phyloP scores from a whole-genome alignment of 2,113 vertebrate genomes.

The Lepisosteus osseus region DNA sequence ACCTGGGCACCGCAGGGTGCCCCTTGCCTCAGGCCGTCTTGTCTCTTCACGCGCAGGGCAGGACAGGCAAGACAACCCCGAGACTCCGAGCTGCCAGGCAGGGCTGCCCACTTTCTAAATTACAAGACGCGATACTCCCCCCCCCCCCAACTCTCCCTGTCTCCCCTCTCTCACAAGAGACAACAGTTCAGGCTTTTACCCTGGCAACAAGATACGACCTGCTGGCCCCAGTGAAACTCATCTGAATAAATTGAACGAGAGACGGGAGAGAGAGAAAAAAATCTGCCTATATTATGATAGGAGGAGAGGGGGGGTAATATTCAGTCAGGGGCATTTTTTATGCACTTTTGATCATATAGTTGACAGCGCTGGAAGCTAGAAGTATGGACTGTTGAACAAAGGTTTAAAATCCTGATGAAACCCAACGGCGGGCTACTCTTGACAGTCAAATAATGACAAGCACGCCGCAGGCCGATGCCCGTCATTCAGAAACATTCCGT shows the following conservation, averaged over 20 bases:
- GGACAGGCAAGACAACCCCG: constrained; percentile 46
- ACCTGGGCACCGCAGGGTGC: constrained; percentile 55
- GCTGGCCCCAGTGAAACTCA: constrained; percentile 68
- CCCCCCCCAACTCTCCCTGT: constrained; percentile 41
- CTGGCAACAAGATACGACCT: constrained; percentile 78
- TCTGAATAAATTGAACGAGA: constrained; percentile 73
- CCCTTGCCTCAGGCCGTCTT: constrained; percentile 29
- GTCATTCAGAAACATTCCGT: constrained; percentile 73
- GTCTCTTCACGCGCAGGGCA: background rate
- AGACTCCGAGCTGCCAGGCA: constrained; percentile 43
- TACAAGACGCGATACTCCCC: constrained; percentile 52
- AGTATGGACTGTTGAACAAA: constrained; percentile 88
- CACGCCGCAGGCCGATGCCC: constrained; percentile 78
- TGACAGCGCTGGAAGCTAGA: constrained; percentile 83
- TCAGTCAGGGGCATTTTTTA: constrained; percentile 60
- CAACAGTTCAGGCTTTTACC: constrained; percentile 70
- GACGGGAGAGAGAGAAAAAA: constrained; percentile 45
- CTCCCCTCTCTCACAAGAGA: constrained; percentile 60
- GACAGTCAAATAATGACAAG: constrained; percentile 87
- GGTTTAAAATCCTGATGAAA: constrained; percentile 68
- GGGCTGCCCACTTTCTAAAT: constrained; percentile 47
- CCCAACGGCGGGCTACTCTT: constrained; percentile 71
- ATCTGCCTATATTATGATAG: constrained; percentile 76
- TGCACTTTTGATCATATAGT: constrained; percentile 77
- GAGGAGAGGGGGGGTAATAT: constrained; percentile 36